Evolutionary conservation across 2,888 invertebrate species (phyloP).

Genomic region (Coelopa pilipes): DNA sequence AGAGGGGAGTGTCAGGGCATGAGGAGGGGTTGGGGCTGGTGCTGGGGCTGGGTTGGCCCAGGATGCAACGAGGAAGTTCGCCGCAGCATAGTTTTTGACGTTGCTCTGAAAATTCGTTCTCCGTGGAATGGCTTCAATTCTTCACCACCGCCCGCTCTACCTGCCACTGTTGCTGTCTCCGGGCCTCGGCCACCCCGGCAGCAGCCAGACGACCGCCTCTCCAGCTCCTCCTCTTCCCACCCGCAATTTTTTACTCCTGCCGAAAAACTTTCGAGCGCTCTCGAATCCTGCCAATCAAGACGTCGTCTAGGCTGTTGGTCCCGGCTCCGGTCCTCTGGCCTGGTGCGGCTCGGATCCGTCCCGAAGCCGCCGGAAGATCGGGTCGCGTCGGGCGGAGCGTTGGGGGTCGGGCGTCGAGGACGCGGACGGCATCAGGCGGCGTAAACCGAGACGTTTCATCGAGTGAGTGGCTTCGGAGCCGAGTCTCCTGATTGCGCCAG

Average conservation of each 20-base stretch:
- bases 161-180: too few species aligned
- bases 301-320: not conserved
- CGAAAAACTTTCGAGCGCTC: constrained; percentile 24
- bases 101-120: constrained; percentile 12
- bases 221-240: not conserved
- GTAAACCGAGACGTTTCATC: constrained; percentile 12
- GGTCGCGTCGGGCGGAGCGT: not conserved
- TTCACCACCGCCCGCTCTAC: too few species aligned
- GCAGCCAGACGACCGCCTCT: too few species aligned
- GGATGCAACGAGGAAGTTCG: constrained; percentile 19
- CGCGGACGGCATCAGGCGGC: not conserved
- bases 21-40: not conserved
- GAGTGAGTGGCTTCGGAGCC: constrained; percentile 18
- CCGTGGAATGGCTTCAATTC: too few species aligned
- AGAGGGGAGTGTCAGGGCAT: not conserved
- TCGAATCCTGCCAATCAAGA: constrained; percentile 32
- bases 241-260: constrained; percentile 30
- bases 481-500: constrained; percentile 2
- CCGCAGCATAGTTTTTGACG: constrained; percentile 27
- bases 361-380: not conserved
- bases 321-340: not conserved
- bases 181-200: too few species aligned
- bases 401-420: not conserved
- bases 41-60: not conserved
- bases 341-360: too few species aligned